Percentiles rank a stretch among this genome's conserved stretches.
Evolutionary conservation across 2,113 vertebrate genomes (phyloP).

Genomic region (Sylvietta virens): DNA sequence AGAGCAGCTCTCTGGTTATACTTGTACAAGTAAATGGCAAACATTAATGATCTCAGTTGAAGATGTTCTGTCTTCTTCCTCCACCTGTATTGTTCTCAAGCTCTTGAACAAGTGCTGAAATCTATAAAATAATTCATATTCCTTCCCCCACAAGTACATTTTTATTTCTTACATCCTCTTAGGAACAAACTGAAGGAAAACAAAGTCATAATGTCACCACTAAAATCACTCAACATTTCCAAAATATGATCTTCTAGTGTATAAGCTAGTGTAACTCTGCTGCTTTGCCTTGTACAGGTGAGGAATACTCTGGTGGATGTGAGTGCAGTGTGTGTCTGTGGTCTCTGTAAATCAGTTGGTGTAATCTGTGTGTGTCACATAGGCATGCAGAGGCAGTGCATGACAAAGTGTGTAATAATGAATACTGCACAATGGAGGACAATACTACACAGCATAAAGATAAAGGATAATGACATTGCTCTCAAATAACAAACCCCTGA

Average conservation of each 20-base stretch:
- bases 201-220: background rate
- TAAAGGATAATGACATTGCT: background rate
- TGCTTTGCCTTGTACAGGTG: background rate
- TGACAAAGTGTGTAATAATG: background rate
- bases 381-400: background rate
- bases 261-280: background rate
- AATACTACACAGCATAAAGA: background rate
- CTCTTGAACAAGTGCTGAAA: background rate
- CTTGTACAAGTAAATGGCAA: background rate
- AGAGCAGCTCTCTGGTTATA: background rate
- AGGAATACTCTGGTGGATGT: background rate
- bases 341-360: background rate
- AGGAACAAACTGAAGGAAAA: background rate
- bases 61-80: background rate
- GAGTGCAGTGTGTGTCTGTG: background rate
- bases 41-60: background rate
- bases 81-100: background rate
- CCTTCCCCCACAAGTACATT: background rate
- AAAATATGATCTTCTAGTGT: background rate
- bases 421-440: background rate
- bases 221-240: background rate
- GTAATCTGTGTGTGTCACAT: background rate
- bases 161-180: slow-evolving; percentile 2
- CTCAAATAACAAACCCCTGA: background rate
- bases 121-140: background rate